These are phyloP conservation scores for Neocloeon triangulifer DNA, from an alignment of 1,140 invertebrate genomes.

Conservation along the genomic window DNA sequence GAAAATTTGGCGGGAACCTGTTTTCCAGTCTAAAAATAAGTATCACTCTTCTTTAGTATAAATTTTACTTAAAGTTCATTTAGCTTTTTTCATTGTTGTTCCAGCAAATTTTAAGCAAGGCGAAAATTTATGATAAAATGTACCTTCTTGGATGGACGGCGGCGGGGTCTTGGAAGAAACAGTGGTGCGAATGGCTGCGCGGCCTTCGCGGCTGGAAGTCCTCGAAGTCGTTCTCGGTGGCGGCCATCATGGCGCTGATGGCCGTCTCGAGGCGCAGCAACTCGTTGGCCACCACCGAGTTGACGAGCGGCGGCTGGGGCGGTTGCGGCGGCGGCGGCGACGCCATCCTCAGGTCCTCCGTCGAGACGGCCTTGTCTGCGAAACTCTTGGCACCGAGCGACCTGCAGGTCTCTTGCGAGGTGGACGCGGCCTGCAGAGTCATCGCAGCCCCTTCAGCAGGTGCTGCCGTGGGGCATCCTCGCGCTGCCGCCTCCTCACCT, in stretches of 20 bases:
- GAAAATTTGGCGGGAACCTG: too few relatives aligned
- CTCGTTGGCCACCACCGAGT: conserved; percentile 13
- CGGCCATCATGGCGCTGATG: conserved; percentile 30
- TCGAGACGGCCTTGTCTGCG: conserved; percentile 43
- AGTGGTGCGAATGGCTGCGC: conserved; percentile 1
- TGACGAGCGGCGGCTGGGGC: not conserved
- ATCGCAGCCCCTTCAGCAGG: too few relatives aligned
- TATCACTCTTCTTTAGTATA: too few relatives aligned
- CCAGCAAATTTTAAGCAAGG: too few relatives aligned
- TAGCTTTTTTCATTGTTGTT: too few relatives aligned
- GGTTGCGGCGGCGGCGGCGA: conserved; percentile 3
- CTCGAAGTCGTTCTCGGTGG: conserved; percentile 2
- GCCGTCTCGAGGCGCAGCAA: conserved; percentile 36
- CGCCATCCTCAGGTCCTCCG: conserved; percentile 26
- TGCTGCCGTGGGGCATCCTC: conserved; percentile 1
- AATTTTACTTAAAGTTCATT: too few relatives aligned
- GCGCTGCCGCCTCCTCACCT: too few relatives aligned
- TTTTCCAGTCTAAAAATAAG: too few relatives aligned
- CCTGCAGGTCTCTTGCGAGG: too few relatives aligned
- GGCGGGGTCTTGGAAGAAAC: too few relatives aligned
- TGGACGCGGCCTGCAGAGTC: too few relatives aligned
- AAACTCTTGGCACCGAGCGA: conserved; percentile 23
- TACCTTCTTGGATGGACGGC: conserved; percentile 4
- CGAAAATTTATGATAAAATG: too few relatives aligned
- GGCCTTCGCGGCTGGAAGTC: conserved; percentile 3